Conservation (phyloP, 2,797 vertebrate species). For the Staurois parvus region DNA sequence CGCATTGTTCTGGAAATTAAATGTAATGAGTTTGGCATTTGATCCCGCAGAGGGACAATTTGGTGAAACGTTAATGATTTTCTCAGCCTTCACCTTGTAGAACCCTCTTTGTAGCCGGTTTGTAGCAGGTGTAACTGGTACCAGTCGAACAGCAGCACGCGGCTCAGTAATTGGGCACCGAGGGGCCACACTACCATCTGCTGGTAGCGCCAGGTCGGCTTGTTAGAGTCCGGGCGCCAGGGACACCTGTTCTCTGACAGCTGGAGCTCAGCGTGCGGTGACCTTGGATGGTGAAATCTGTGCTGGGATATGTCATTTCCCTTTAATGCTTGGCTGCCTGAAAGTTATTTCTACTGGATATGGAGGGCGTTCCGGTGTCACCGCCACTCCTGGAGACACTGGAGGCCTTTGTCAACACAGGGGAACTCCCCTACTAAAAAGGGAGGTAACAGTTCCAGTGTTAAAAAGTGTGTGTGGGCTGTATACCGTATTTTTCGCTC, state of each 20-base stretch:
- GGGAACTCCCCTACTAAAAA: no score
- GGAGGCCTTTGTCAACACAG: neutral
- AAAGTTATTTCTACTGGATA: neutral
- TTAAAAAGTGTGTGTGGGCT: no score
- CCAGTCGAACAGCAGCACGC: neutral
- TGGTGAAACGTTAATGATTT: neutral
- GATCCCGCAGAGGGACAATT: neutral
- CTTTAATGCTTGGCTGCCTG: neutral
- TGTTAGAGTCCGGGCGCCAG: neutral
- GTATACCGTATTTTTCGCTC: no score
- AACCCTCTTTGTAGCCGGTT: neutral
- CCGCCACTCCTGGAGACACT: neutral
- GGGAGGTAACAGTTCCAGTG: no score
- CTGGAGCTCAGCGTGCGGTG: neutral
- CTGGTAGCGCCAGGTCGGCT: neutral
- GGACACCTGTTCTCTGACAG: constrained; percentile 12
- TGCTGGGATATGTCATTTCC: neutral
- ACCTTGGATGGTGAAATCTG: constrained; percentile 2
- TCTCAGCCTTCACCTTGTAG: neutral
- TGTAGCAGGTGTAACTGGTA: constrained; percentile 10
- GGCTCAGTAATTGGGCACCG: constrained; percentile 2
- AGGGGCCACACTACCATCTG: constrained; percentile 24
- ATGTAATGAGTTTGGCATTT: neutral
- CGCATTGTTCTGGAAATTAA: no score
- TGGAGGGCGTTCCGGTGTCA: neutral